Base-by-base conservation (phyloP, 2,113 vertebrate species). In the Clupea harengus region DNA sequence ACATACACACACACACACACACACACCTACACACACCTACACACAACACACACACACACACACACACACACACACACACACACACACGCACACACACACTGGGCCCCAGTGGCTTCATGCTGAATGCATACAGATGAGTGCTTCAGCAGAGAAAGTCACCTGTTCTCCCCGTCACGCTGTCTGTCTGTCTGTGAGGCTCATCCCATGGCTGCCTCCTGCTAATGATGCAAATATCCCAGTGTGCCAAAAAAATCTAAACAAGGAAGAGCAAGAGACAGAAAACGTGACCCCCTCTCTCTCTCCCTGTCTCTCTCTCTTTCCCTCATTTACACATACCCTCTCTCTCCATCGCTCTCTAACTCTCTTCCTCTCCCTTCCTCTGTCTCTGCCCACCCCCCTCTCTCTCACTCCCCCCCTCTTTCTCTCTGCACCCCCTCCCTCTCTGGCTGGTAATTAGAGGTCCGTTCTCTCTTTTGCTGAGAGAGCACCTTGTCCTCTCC, bases 381-480 rank as follows among this genome's bases (percentile, higher is more conserved):
- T 96, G 96, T 95, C 95, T 94, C 18, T 25, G 4, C n/a, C 60
- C n/a, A 7, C 7, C 20, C 8, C 28, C 39, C 67, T 39, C 72
- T 91, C 78, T 6, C 54, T 22, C 54, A 4, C 18, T 94, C 94
- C 94, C 94, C 93, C 94, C 44, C 17, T 84, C 39, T 85, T 72
- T 94, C 94, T 94, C 94, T 94, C 94, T 93, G 52, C 84, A 64
- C 81, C 86, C 95, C 95, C 95, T 93, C 95, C 94, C 95, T 94
- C 96, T 95, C 96, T 96, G 96, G 95, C 96, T 94, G 96, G 95
- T 97, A 97, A 98, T 98, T 98, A 98, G 95, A 96, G 96, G 96
- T 97, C 97, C 96, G 96, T 78, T 78, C 96, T 97, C 97, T 97
- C 96, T 97, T 98, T 96, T 97, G 97, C 97, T 98, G 97, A 98